A percentile compares a stretch with the other conserved stretches of the same genome.
These are phyloP conservation scores for Lichenostomus cassidix DNA, from an alignment of 2,113 vertebrate genomes.

Conservation along the genomic window DNA sequence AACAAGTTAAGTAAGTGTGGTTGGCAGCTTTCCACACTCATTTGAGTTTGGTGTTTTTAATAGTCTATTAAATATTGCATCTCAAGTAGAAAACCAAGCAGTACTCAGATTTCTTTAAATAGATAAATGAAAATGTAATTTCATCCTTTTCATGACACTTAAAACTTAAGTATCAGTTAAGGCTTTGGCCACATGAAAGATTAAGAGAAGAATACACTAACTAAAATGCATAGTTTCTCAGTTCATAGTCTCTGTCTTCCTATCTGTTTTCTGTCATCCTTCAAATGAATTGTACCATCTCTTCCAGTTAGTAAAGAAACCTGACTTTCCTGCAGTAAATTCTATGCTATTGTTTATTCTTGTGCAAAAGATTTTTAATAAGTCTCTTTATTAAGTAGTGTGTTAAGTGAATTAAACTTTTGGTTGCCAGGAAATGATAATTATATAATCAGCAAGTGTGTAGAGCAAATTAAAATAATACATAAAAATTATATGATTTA, in stretches of 20 bases:
- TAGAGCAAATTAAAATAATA: background rate
- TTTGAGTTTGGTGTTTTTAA: constrained; percentile 16
- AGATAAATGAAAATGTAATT: constrained; percentile 53
- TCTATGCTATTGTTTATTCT: background rate
- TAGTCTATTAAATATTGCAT: constrained; percentile 4
- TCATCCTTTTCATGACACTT: constrained; percentile 52
- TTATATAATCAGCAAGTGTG: constrained; percentile 1
- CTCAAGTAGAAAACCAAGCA: background rate
- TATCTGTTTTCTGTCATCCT: background rate
- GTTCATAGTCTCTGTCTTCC: constrained; percentile 24
- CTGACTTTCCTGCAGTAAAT: background rate
- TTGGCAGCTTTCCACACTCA: background rate
- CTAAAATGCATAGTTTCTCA: constrained; percentile 9
- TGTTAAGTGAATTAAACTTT: constrained; percentile 33
- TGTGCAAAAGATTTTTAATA: constrained; percentile 16
- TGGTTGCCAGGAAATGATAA: constrained; percentile 11
- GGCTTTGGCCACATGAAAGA: constrained; percentile 28
- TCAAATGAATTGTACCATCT: background rate
- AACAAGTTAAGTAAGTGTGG: background rate
- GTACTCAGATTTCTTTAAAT: constrained; percentile 40
- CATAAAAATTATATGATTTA: background rate
- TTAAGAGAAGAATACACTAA: constrained; percentile 10
- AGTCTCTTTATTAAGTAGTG: constrained; percentile 29
- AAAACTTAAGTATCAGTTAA: constrained; percentile 53
- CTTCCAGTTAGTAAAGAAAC: constrained; percentile 15